Evolutionary conservation across 2,888 invertebrate species (phyloP).

Genomic region (Leucoma salicis): DNA sequence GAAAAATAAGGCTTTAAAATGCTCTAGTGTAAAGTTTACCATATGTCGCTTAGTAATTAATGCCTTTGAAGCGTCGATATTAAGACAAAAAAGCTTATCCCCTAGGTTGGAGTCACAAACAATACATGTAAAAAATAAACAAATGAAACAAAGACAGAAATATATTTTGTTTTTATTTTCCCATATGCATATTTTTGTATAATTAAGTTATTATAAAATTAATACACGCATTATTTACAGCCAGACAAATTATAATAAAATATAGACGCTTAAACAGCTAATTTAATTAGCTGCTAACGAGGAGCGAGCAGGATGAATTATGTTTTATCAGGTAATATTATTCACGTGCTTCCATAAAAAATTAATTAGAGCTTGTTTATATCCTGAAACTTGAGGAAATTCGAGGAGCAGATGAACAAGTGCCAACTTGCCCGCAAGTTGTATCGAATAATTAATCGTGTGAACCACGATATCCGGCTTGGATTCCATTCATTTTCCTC

Average conservation of each 20-base stretch:
- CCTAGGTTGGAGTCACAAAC: too few relatives aligned
- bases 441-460: constrained; percentile 57
- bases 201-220: neutral
- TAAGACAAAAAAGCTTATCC: too few relatives aligned
- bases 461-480: constrained; percentile 73
- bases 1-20: too few relatives aligned
- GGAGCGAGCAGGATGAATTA: constrained; percentile 20
- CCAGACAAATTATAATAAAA: constrained; percentile 7
- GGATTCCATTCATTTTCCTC: constrained; percentile 71
- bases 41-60: too few relatives aligned
- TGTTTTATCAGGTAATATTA: constrained; percentile 37
- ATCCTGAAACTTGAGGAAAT: constrained; percentile 63
- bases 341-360: constrained; percentile 45
- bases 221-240: neutral
- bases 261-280: constrained; percentile 7
- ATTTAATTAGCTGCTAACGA: constrained; percentile 10
- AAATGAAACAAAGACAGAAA: too few relatives aligned
- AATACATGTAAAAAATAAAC: too few relatives aligned
- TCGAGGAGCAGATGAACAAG: constrained; percentile 48
- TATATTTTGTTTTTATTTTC: too few relatives aligned
- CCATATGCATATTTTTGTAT: too few relatives aligned
- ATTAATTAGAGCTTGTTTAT: constrained; percentile 57
- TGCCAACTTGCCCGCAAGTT: constrained; percentile 35
- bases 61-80: too few relatives aligned
- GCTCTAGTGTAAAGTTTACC: too few relatives aligned